phyloP scores from a whole-genome alignment of 1,140 invertebrate species.

The Yoshiicerus persimilis region DNA sequence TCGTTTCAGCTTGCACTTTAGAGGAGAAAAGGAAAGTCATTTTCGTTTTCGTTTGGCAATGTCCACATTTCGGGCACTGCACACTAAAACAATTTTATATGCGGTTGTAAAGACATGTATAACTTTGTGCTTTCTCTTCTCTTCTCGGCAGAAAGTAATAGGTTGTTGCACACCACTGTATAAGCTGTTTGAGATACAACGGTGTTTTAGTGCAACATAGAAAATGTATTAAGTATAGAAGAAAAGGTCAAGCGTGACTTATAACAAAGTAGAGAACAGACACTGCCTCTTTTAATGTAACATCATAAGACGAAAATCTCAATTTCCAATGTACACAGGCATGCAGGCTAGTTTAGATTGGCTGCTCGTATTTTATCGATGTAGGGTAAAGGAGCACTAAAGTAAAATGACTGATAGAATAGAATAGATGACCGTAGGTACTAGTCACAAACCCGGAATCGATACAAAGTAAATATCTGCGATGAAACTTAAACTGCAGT shows the following conservation, averaged over 20 bases:
- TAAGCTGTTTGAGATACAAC: no score
- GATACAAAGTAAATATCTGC: conserved; percentile 4
- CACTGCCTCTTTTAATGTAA: background rate
- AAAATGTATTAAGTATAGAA: no score
- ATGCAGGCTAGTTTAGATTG: background rate
- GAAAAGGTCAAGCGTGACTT: background rate
- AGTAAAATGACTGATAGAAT: conserved; percentile 9
- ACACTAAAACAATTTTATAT: conserved; percentile 15
- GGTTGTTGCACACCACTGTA: background rate
- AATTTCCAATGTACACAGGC: background rate
- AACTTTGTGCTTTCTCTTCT: conserved; percentile 6
- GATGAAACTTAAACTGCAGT: background rate
- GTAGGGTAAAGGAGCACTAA: conserved; percentile 15
- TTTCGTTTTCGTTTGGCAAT: conserved; percentile 16
- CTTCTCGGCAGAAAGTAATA: background rate
- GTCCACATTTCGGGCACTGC: background rate
- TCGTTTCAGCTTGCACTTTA: background rate
- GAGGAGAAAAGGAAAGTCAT: conserved; percentile 12
- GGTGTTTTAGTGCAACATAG: no score
- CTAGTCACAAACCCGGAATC: background rate
- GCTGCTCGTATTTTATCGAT: conserved; percentile 16
- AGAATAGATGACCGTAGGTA: background rate
- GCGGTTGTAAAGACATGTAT: conserved; percentile 7
- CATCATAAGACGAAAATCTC: conserved; percentile 20
- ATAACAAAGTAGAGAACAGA: background rate